Base-by-base conservation (phyloP, 2,113 vertebrate species). In the Halcyon malimbica region DNA sequence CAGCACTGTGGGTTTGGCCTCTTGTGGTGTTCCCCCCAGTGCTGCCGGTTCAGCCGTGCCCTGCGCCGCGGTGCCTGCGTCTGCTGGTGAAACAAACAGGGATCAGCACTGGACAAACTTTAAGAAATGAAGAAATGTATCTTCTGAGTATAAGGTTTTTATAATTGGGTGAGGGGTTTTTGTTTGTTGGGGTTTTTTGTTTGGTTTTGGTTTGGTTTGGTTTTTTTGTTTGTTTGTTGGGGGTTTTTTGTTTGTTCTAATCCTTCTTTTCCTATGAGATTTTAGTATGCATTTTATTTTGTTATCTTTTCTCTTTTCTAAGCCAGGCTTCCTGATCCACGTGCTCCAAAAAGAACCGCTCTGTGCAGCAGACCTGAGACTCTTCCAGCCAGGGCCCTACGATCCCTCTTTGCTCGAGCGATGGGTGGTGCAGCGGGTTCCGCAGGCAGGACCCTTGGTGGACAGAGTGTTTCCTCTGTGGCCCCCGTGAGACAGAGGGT, bases 1-100 rank as follows among this genome's bases (percentile, higher is more conserved):
- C 68, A 50, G 31, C 0, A 0, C 16, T 2, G 7, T 0, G 4
- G 5, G 24, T n/a, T 73, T 2, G 2, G 6, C n/a, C 42, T 68
- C 73, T 10, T 17, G 76, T 2, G 6, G 39, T 5, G 2, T 35
- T 39, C 1, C 24, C 31, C 6, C 1, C 4, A 5, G 4, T 0
- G 0, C 50, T 26, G 69, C 50, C 0, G 1, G 6, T 17, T 25
- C 13, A 20, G 35, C 29, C 31, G 19, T 2, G 8, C 23, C 2
- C 0, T 3, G 80, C 5, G 3, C 62, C 48, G 35, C 0, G 3
- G 29, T 59, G 67, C 59, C 9, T 48, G 67, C 16, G 11, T 48
- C 93, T 92, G 82, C 42, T 26, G 91, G 23, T 11, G 73, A 59
- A 65, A 64, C 8, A 46, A 23, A 11, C 5, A 74, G 25, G 7